phyloP scores from a whole-genome alignment of 2,113 vertebrate genomes.

The Antechinus flavipes region DNA sequence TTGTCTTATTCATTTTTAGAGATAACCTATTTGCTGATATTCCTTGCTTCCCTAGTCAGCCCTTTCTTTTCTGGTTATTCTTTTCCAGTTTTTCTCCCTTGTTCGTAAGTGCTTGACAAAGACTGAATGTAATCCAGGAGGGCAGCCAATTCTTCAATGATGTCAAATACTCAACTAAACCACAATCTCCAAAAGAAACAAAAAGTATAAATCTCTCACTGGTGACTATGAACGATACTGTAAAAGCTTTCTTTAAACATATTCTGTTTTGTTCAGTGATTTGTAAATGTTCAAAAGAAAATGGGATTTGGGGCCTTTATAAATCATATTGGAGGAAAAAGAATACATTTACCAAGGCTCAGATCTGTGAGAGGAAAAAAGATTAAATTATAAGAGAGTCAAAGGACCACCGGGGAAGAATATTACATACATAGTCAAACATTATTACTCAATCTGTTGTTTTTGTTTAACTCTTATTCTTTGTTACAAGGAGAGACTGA shows the following conservation, averaged over 20 bases:
- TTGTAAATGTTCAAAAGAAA: neutral
- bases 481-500: neutral
- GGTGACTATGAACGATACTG: slow-evolving; percentile 1
- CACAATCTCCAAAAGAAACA: slow-evolving; percentile 12
- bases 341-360: neutral
- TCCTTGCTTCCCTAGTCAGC: neutral
- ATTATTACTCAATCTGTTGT: neutral
- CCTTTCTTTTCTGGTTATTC: neutral
- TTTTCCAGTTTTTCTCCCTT: neutral
- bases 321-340: neutral
- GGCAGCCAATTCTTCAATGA: neutral
- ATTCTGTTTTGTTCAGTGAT: neutral
- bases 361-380: neutral
- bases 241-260: slow-evolving; percentile 27
- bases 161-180: neutral
- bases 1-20: neutral
- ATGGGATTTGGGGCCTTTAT: neutral
- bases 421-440: neutral
- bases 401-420: neutral
- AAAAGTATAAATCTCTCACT: neutral
- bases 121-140: slow-evolving; percentile 3
- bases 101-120: neutral
- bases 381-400: neutral
- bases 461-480: neutral
- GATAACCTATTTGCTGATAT: too few relatives aligned